phyloP scores from a whole-genome alignment of 2,113 vertebrate genomes.

The Balaeniceps rex region DNA sequence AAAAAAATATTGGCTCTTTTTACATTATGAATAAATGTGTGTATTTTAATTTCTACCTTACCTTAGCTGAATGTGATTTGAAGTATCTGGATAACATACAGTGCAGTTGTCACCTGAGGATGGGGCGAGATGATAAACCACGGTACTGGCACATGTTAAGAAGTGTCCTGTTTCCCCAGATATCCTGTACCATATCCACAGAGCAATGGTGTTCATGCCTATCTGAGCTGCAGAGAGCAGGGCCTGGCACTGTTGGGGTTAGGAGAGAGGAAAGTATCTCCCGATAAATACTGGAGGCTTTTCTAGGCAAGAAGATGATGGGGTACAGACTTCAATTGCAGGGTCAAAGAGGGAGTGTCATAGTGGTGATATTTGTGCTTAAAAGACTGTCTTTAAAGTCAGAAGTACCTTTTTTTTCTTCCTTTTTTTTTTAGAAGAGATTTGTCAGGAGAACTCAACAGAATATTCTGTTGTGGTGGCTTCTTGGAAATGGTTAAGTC shows the following conservation, averaged over 20 bases:
- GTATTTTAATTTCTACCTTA: neutral
- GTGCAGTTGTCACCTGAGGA: neutral
- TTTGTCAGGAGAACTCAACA: neutral
- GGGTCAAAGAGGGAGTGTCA: neutral
- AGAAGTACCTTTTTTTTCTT: neutral
- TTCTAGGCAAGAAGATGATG: neutral
- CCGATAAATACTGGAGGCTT: neutral
- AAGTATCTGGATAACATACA: neutral
- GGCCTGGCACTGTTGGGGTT: neutral
- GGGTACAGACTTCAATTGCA: neutral
- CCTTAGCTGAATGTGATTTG: neutral
- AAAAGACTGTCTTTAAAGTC: neutral
- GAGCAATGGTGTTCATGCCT: too few species aligned
- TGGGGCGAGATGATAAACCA: neutral
- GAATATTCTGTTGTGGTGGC: neutral
- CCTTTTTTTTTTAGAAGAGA: neutral
- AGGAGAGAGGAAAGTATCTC: neutral
- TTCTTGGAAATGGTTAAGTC: neutral
- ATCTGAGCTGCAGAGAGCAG: neutral
- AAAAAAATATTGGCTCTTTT: neutral
- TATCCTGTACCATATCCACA: neutral
- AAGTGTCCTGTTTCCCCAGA: neutral
- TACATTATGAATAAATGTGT: neutral
- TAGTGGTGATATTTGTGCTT: neutral
- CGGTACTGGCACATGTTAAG: too few species aligned